phyloP scores from a whole-genome alignment of 2,797 vertebrate species.

The Tokudaia muenninki region DNA sequence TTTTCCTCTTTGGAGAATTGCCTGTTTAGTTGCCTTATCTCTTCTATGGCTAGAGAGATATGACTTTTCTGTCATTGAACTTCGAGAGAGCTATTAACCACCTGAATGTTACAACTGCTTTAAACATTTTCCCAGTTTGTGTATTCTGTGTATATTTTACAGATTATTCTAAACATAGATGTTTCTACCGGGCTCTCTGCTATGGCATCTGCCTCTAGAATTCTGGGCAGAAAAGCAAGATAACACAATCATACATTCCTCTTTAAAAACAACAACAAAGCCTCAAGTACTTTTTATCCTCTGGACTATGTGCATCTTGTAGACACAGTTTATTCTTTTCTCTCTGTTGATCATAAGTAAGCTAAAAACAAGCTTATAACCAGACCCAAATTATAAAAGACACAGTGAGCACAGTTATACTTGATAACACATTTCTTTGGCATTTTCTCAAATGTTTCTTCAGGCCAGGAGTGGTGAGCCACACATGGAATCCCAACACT shows the following conservation, averaged over 20 bases:
- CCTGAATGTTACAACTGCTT: not conserved
- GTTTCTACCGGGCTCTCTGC: not conserved
- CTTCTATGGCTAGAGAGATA: not conserved
- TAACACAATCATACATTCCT: not conserved
- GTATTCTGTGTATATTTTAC: constrained; percentile 9
- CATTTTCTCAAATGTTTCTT: constrained; percentile 21
- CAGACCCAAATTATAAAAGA: not conserved
- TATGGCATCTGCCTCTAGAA: not conserved
- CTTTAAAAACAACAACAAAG: not conserved
- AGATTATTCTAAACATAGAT: constrained; percentile 12
- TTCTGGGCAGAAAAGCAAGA: not conserved
- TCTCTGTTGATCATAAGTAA: not conserved
- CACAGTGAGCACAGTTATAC: not conserved
- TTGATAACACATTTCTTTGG: not conserved
- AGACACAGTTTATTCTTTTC: constrained; percentile 11
- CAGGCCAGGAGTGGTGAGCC: not conserved
- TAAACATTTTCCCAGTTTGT: not conserved
- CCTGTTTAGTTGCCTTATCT: not conserved
- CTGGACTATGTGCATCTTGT: not conserved
- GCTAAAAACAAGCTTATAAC: constrained; percentile 8
- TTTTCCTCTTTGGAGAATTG: constrained; percentile 1
- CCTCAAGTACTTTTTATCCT: not conserved
- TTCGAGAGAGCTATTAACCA: not conserved
- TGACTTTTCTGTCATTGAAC: constrained; percentile 33
- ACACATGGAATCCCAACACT: not conserved